Percentiles rank a stretch among this genome's conserved stretches.
Evolutionary conservation across 2,113 vertebrate species (phyloP).

Genomic region (Marmota monax): DNA sequence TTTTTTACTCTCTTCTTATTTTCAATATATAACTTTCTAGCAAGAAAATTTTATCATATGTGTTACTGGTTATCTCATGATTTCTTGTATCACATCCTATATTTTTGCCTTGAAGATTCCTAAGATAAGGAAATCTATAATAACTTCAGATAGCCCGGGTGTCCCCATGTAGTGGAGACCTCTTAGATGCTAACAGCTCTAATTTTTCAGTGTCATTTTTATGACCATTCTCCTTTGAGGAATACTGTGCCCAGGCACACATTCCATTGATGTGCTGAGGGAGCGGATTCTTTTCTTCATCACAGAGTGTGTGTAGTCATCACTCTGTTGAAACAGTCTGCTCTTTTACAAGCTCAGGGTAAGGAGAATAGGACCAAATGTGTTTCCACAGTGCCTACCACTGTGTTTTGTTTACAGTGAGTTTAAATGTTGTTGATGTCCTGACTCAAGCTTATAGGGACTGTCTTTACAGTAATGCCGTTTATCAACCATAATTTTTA

Average conservation of each 20-base stretch:
- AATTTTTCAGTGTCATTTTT: background rate
- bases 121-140: background rate
- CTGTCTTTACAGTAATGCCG: background rate
- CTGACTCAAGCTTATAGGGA: background rate
- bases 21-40: background rate
- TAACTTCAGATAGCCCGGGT: background rate
- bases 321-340: background rate
- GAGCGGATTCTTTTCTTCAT: background rate
- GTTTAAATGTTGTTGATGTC: background rate
- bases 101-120: slow-evolving; percentile 25
- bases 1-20: background rate
- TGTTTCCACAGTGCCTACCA: slow-evolving; percentile 58
- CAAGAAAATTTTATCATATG: background rate
- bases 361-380: slow-evolving; percentile 30
- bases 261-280: fast-evolving
- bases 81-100: background rate
- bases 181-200: background rate
- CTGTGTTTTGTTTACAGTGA: slow-evolving; percentile 48
- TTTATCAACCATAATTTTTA: background rate
- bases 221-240: background rate
- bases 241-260: background rate
- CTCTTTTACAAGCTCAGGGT: background rate
- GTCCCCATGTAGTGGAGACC: background rate
- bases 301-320: too few species aligned
- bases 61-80: background rate